These are phyloP conservation scores for Rhinella marina DNA, from an alignment of 2,797 vertebrate species.

Conservation along the genomic window DNA sequence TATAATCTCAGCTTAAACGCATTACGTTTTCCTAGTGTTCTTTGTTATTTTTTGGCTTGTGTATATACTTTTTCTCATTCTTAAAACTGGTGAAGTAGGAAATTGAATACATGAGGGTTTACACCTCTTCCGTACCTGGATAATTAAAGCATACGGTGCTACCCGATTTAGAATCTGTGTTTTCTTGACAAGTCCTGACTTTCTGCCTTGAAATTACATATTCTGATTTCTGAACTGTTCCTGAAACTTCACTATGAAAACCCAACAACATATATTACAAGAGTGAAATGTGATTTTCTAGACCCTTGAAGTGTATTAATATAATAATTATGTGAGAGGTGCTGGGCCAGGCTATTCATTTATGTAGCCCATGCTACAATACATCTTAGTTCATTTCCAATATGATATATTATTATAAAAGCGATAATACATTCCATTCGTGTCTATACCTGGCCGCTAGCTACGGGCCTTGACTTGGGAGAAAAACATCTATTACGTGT, in stretches of 20 bases:
- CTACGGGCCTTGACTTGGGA: constrained; percentile 8
- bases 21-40: too few relatives aligned
- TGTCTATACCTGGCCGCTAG: neutral
- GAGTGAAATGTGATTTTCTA: constrained; percentile 23
- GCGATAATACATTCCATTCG: constrained; percentile 5
- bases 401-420: constrained; percentile 29
- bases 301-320: constrained; percentile 36
- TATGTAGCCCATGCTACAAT: neutral
- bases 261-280: constrained; percentile 21
- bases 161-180: constrained; percentile 28
- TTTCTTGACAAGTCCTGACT: constrained; percentile 32
- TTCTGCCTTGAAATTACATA: constrained; percentile 7
- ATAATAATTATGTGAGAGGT: constrained; percentile 25
- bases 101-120: constrained; percentile 27
- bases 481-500: constrained; percentile 28
- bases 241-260: neutral
- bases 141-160: constrained; percentile 49
- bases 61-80: neutral
- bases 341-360: neutral
- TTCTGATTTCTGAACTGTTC: constrained; percentile 25
- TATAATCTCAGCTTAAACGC: too few relatives aligned
- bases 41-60: neutral
- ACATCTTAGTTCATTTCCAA: constrained; percentile 30
- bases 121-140: constrained; percentile 14
- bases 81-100: constrained; percentile 40